phyloP scores from a whole-genome alignment of 2,888 invertebrate species.

The Phengaris alcon region DNA sequence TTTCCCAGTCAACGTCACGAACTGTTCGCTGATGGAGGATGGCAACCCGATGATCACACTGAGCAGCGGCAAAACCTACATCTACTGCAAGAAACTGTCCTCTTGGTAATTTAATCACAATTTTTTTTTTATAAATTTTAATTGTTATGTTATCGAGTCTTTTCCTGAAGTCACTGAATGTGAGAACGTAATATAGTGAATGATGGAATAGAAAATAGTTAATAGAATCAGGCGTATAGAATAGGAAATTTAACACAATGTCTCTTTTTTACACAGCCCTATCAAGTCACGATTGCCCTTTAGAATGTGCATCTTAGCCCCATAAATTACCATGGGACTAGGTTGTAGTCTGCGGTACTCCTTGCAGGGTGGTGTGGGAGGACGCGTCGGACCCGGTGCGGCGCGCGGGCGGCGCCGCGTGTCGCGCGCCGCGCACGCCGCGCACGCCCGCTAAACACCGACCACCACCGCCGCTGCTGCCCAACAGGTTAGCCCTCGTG shows the following conservation, averaged over 20 bases:
- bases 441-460: conserved; percentile 36
- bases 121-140: too few relatives aligned
- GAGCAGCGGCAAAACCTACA: conserved; percentile 90
- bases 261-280: too few relatives aligned
- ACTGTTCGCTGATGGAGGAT: conserved; percentile 82
- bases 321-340: too few relatives aligned
- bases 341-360: not conserved
- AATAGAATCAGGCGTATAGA: too few relatives aligned
- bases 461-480: conserved; percentile 30
- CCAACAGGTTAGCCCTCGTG: conserved; percentile 11
- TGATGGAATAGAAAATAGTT: too few relatives aligned
- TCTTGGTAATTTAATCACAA: conserved; percentile 80
- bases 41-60: conserved; percentile 91
- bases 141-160: too few relatives aligned
- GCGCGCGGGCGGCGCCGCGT: conserved; percentile 52
- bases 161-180: too few relatives aligned
- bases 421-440: conserved; percentile 40
- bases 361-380: conserved; percentile 64
- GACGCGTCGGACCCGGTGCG: conserved; percentile 67
- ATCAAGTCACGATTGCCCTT: too few relatives aligned
- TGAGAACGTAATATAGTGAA: too few relatives aligned
- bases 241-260: too few relatives aligned
- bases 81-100: conserved; percentile 87
- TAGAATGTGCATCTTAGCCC: too few relatives aligned
- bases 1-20: conserved; percentile 76